These are phyloP conservation scores for Astur gentilis DNA, from an alignment of 2,113 vertebrate species.

Conservation along the genomic window DNA sequence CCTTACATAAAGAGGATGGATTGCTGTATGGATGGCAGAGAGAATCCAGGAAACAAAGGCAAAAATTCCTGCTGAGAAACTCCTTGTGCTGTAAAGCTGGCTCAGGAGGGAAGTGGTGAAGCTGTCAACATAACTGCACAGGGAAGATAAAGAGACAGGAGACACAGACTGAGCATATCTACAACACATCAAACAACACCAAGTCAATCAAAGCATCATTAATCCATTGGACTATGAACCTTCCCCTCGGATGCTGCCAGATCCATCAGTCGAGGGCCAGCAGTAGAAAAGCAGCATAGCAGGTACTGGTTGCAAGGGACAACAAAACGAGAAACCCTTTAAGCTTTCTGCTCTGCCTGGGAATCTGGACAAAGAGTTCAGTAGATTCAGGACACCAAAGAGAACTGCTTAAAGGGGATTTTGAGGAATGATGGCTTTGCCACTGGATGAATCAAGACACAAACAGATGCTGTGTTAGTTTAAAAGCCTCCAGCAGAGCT, in stretches of 20 bases:
- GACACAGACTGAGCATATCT: background rate
- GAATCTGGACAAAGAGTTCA: background rate
- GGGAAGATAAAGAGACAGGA: slow-evolving; percentile 52
- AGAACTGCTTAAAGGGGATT: background rate
- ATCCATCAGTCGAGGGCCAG: background rate
- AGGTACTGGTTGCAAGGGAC: background rate
- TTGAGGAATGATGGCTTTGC: background rate
- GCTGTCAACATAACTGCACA: background rate
- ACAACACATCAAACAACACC: slow-evolving; percentile 33
- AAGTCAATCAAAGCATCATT: slow-evolving; percentile 42
- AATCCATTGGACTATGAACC: slow-evolving; percentile 48
- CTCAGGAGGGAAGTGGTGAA: background rate
- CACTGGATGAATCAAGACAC: background rate
- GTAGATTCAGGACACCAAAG: background rate
- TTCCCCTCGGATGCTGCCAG: background rate
- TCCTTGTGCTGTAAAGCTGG: background rate
- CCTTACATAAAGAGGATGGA: background rate
- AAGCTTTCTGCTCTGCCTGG: background rate
- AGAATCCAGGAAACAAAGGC: background rate
- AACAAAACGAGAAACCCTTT: background rate
- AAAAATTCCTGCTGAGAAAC: background rate
- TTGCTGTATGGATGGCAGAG: background rate
- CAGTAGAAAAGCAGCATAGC: background rate
- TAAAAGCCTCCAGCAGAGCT: background rate
- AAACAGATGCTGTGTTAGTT: background rate